phyloP scores from a whole-genome alignment of 2,113 vertebrate species.

The Epinephelus lanceolatus region DNA sequence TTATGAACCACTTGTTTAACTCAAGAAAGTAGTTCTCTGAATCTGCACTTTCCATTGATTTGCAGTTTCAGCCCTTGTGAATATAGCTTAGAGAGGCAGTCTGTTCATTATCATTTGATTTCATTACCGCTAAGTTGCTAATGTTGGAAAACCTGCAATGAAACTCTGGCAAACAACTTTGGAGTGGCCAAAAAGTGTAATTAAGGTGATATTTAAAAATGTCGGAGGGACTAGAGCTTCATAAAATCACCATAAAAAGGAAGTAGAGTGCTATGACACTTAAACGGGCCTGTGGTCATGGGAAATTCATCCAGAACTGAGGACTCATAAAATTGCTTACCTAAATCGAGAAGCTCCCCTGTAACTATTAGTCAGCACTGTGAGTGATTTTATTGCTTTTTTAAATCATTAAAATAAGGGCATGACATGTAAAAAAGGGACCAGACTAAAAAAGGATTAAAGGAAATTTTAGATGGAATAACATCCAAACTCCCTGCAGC shows the following conservation, averaged over 20 bases:
- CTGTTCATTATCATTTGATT: constrained; percentile 55
- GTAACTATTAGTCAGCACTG: constrained; percentile 39
- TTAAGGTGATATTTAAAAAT: constrained; percentile 42
- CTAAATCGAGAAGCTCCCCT: constrained; percentile 25
- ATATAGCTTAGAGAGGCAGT: constrained; percentile 56
- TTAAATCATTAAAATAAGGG: constrained; percentile 43
- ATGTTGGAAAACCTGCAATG: constrained; percentile 35
- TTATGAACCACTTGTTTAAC: constrained; percentile 36
- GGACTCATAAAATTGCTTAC: constrained; percentile 52
- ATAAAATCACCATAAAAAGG: constrained; percentile 58
- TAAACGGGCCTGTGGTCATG: constrained; percentile 47
- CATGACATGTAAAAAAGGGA: constrained; percentile 30
- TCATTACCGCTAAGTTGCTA: constrained; percentile 50
- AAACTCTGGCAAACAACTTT: constrained; percentile 38
- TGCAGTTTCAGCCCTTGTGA: constrained; percentile 52
- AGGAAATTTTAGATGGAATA: constrained; percentile 34
- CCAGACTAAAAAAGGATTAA: constrained; percentile 23
- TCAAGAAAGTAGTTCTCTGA: constrained; percentile 29
- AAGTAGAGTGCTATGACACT: constrained; percentile 43
- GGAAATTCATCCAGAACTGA: constrained; percentile 54
- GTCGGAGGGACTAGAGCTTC: constrained; percentile 33
- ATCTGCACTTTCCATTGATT: constrained; percentile 48
- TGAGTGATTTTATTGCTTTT: constrained; percentile 41
- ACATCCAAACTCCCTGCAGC: constrained; percentile 27
- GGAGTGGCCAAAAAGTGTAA: constrained; percentile 28